phyloP scores from a whole-genome alignment of 2,113 vertebrate genomes.

The Calyptommatus sinebrachiatus region DNA sequence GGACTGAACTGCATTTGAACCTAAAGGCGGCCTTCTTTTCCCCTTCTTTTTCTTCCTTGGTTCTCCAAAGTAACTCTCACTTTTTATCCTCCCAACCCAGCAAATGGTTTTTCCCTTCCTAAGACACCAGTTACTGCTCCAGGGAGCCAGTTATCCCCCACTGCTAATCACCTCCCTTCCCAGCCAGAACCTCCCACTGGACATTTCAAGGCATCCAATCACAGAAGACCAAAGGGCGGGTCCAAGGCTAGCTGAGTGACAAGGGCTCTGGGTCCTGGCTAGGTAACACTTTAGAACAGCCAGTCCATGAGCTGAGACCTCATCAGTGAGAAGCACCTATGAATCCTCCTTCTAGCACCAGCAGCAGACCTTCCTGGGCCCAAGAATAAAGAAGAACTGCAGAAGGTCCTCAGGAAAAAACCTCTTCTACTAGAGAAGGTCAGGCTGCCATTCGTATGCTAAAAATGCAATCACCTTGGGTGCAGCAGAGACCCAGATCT shows the following conservation, averaged over 20 bases:
- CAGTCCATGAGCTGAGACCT: neutral
- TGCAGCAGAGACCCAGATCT: neutral
- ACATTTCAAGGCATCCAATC: slow-evolving; percentile 43
- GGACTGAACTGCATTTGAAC: too few relatives aligned
- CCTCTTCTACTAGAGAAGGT: neutral
- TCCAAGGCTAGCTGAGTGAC: slow-evolving; percentile 10
- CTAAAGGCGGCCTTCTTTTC: too few relatives aligned
- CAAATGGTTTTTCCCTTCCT: neutral
- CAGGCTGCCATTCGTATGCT: neutral
- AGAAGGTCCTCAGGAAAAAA: neutral
- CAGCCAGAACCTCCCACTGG: slow-evolving; percentile 6
- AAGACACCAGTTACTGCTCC: neutral
- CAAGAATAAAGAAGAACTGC: neutral
- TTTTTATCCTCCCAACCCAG: neutral
- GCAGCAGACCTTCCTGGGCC: neutral
- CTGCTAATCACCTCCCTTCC: slow-evolving; percentile 24
- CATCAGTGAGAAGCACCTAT: neutral
- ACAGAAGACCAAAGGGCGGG: slow-evolving; percentile 37
- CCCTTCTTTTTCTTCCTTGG: neutral
- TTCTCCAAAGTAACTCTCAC: neutral
- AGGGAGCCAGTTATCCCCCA: slow-evolving; percentile 30
- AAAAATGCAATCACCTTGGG: slow-evolving; percentile 29
- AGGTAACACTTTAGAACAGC: neutral
- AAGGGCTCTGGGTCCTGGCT: slow-evolving; percentile 6
- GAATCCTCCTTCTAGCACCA: neutral